phyloP scores from a whole-genome alignment of 2,113 vertebrate species.

The Carettochelys insculpta region DNA sequence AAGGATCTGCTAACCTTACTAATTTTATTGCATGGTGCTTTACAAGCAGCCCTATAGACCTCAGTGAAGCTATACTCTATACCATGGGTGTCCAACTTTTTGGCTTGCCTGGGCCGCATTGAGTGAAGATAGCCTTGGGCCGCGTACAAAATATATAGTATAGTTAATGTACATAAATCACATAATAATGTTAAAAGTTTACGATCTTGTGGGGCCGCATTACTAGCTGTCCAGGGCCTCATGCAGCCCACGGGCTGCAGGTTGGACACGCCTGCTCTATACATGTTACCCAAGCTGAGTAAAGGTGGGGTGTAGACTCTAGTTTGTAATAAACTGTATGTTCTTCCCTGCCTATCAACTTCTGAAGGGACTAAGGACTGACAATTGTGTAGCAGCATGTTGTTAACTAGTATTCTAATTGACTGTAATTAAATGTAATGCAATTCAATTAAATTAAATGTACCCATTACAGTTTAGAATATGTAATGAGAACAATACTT shows the following conservation, averaged over 20 bases:
- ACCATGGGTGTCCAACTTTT: too few relatives aligned
- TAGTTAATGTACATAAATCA: too few relatives aligned
- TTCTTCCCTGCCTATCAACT: background rate
- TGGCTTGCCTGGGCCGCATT: too few relatives aligned
- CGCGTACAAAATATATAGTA: too few relatives aligned
- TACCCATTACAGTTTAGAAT: conserved; percentile 52
- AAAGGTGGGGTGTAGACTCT: background rate
- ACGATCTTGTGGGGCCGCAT: too few relatives aligned
- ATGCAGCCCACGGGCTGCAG: too few relatives aligned
- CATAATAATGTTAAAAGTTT: too few relatives aligned
- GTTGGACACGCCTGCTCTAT: too few relatives aligned
- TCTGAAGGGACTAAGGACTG: background rate
- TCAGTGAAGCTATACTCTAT: background rate
- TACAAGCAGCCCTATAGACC: background rate
- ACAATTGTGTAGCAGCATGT: conserved; percentile 8
- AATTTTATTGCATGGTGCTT: background rate
- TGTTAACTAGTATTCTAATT: conserved; percentile 61
- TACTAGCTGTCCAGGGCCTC: too few relatives aligned
- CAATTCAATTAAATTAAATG: conserved; percentile 64
- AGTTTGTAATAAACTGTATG: background rate
- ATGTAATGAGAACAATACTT: conserved; percentile 59
- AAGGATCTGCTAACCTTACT: background rate
- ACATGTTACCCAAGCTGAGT: background rate
- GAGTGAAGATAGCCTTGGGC: too few relatives aligned
- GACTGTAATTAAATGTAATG: conserved; percentile 62